Percentiles rank a stretch among this genome's conserved stretches.
Evolutionary conservation across 2,113 vertebrate genomes (phyloP).

Genomic region (Ramphastos sulfuratus): DNA sequence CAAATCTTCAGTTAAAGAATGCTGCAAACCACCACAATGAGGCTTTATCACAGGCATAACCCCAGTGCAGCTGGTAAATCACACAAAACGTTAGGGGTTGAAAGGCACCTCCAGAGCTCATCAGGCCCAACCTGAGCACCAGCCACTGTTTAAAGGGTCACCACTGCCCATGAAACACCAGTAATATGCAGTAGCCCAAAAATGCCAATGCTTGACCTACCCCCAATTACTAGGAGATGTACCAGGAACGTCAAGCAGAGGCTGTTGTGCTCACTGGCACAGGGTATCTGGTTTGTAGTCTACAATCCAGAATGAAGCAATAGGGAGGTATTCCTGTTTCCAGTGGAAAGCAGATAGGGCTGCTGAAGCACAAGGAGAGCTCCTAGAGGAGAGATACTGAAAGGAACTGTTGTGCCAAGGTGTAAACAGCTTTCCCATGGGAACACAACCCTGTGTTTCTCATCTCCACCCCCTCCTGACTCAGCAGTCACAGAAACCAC

Average conservation of each 20-base stretch:
- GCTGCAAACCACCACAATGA: conserved; percentile 42
- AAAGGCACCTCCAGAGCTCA: no score
- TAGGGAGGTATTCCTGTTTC: neutral
- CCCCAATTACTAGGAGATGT: neutral
- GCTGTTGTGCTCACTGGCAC: neutral
- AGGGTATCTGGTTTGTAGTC: neutral
- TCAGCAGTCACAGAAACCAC: neutral
- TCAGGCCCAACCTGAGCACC: neutral
- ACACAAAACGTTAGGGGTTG: no score
- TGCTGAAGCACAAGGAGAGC: neutral
- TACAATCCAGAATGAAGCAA: neutral
- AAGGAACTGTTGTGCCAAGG: neutral
- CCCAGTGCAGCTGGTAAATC: neutral
- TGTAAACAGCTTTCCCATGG: neutral
- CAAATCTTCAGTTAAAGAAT: conserved; percentile 61
- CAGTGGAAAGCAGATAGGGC: neutral
- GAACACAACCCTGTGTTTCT: neutral
- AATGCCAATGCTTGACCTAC: neutral
- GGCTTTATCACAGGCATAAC: neutral
- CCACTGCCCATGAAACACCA: neutral
- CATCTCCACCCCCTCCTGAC: conserved; percentile 17
- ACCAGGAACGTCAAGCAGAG: neutral
- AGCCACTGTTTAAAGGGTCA: neutral
- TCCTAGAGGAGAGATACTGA: neutral
- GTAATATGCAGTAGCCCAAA: neutral